A percentile compares a stretch with the other conserved stretches of the same genome.
phyloP scores from a whole-genome alignment of 2,888 invertebrate genomes.

The Leucophenga maculata region DNA sequence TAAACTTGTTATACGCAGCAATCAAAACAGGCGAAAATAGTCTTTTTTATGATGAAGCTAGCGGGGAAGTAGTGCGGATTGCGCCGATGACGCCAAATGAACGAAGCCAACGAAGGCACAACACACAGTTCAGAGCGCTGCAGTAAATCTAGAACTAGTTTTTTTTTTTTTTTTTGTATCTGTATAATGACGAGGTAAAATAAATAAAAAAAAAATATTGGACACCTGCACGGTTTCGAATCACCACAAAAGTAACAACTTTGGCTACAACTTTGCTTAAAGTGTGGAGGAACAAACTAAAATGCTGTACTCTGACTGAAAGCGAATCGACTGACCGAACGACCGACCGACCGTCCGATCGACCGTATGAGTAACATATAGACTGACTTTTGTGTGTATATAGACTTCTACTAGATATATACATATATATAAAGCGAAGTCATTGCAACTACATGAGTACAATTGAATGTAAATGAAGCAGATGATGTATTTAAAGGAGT shows the following conservation, averaged over 20 bases:
- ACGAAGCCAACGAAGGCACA: neutral
- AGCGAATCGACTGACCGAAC: conserved; percentile 4
- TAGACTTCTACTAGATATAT: neutral
- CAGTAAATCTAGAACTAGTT: conserved; percentile 65
- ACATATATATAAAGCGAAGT: neutral
- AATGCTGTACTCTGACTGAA: neutral
- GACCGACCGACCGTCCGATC: neutral
- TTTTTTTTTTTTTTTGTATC: conserved; percentile 45
- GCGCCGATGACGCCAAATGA: conserved; percentile 20
- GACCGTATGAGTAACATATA: neutral
- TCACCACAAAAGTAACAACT: conserved; percentile 49
- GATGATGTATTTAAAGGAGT: no score
- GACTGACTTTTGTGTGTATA: no score
- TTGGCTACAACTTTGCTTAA: conserved; percentile 26
- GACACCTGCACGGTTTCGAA: conserved; percentile 68
- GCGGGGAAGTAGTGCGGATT: conserved; percentile 14
- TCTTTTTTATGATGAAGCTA: neutral
- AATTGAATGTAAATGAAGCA: no score
- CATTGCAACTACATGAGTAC: neutral
- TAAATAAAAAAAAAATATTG: conserved; percentile 66
- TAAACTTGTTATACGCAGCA: conserved; percentile 63
- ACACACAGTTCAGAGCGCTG: conserved; percentile 32
- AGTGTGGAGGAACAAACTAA: conserved; percentile 51
- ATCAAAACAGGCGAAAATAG: conserved; percentile 50
- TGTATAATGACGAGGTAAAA: conserved; percentile 62